Percentiles rank a stretch among this genome's conserved stretches.
Conservation (phyloP, 2,888 invertebrate genomes). For the Pyrochroa serraticornis region DNA sequence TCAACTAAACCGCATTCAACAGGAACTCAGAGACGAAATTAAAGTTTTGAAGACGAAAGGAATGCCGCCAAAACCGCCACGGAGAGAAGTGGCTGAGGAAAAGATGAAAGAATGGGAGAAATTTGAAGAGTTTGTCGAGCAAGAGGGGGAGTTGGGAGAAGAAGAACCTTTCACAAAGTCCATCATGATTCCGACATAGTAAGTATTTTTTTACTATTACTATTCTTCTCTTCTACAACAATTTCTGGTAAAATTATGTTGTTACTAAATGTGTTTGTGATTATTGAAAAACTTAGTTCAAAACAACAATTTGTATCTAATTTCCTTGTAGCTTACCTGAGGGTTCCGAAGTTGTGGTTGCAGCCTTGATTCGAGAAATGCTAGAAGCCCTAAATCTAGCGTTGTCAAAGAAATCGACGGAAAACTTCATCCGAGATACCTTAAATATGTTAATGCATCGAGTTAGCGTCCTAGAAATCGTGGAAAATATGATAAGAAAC, state of each 20-base stretch:
- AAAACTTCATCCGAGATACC: slow-evolving; percentile 41
- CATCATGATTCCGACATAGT: slow-evolving; percentile 17
- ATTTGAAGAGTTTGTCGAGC: slow-evolving; percentile 7
- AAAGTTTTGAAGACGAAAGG: slow-evolving; percentile 52
- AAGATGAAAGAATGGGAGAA: slow-evolving; percentile 30
- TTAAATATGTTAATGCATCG: slow-evolving; percentile 40
- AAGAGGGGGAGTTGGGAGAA: slow-evolving; percentile 19
- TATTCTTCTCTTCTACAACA: background rate
- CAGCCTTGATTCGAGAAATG: slow-evolving; percentile 43
- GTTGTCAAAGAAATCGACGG: slow-evolving; percentile 33
- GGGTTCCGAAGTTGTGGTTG: slow-evolving; percentile 43
- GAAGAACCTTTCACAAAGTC: slow-evolving; percentile 28
- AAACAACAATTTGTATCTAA: background rate
- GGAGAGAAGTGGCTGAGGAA: slow-evolving; percentile 30
- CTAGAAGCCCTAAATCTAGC: slow-evolving; percentile 38
- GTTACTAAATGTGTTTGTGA: slow-evolving; percentile 4
- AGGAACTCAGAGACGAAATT: slow-evolving; percentile 44
- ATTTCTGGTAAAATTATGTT: background rate
- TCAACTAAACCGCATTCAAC: no score
- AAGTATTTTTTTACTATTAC: background rate
- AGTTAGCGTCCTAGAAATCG: slow-evolving; percentile 43
- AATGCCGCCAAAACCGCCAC: slow-evolving; percentile 31
- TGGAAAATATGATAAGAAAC: slow-evolving; percentile 44
- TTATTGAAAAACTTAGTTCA: no score
- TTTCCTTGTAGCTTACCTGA: slow-evolving; percentile 35